These are phyloP conservation scores for Hartigia nigra DNA, from an alignment of 2,888 invertebrate species.

Conservation along the genomic window DNA sequence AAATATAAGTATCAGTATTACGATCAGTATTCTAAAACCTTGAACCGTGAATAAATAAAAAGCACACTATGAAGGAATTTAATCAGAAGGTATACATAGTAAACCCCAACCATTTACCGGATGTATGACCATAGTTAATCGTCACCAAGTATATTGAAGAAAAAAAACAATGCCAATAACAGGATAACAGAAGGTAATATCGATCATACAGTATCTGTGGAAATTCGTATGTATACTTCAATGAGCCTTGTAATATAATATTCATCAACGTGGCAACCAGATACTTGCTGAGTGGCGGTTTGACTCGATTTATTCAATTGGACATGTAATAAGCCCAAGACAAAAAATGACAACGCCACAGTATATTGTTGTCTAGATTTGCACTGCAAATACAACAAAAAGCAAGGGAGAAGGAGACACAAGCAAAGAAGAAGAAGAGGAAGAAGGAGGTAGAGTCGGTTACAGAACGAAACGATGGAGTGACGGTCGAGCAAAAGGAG, in stretches of 20 bases:
- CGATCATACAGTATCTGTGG: background rate
- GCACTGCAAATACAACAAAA: slow-evolving; percentile 29
- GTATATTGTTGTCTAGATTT: slow-evolving; percentile 23
- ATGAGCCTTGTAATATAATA: background rate
- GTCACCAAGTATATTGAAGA: background rate
- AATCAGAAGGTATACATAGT: background rate
- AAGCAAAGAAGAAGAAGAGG: background rate
- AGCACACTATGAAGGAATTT: background rate
- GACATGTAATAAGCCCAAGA: background rate
- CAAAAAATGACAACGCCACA: slow-evolving; percentile 22
- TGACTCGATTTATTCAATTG: background rate
- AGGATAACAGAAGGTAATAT: background rate
- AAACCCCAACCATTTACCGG: background rate
- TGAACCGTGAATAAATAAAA: background rate
- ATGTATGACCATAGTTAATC: background rate
- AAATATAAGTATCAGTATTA: background rate
- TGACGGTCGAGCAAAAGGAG: slow-evolving; percentile 20
- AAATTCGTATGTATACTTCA: background rate
- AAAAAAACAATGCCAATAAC: background rate
- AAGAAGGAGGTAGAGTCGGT: slow-evolving; percentile 7
- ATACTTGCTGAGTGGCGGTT: slow-evolving; percentile 2
- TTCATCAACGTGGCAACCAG: background rate
- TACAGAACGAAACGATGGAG: slow-evolving; percentile 10
- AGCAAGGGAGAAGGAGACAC: too few species aligned
- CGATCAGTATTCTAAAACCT: background rate